phyloP scores from a whole-genome alignment of 2,113 vertebrate species.

The Thryonomys swinderianus region DNA sequence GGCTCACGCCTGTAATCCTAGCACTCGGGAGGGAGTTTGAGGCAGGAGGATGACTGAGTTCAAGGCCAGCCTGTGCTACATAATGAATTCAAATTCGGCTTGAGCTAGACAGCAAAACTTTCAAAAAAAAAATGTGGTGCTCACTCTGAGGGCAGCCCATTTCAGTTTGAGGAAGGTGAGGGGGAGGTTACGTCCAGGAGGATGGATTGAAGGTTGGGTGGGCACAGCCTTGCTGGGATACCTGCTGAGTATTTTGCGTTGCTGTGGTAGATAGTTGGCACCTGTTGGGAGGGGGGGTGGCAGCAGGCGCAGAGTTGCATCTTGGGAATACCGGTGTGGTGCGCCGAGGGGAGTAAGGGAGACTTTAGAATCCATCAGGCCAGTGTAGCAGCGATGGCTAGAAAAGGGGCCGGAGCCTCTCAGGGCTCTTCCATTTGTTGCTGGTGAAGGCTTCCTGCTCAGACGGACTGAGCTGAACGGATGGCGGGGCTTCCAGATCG shows the following conservation, averaged over 20 bases:
- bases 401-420: not conserved
- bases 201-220: not conserved
- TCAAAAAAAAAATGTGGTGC: not conserved
- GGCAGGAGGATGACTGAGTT: not conserved
- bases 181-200: not conserved
- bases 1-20: too few species aligned
- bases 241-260: not conserved
- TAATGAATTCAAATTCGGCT: too few species aligned
- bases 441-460: not conserved
- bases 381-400: not conserved
- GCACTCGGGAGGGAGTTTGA: too few species aligned
- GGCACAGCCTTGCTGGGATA: not conserved
- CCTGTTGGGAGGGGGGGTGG: not conserved
- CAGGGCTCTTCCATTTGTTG: too few species aligned
- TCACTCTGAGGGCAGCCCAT: not conserved
- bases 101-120: not conserved
- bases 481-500: not conserved
- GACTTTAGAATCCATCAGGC: not conserved
- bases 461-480: not conserved
- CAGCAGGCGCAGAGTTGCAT: not conserved
- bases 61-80: not conserved
- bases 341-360: not conserved
- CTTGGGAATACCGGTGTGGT: not conserved
- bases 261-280: not conserved
- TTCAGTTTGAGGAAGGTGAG: not conserved